phyloP scores from a whole-genome alignment of 2,113 vertebrate genomes.

The Thalassoma bifasciatum region DNA sequence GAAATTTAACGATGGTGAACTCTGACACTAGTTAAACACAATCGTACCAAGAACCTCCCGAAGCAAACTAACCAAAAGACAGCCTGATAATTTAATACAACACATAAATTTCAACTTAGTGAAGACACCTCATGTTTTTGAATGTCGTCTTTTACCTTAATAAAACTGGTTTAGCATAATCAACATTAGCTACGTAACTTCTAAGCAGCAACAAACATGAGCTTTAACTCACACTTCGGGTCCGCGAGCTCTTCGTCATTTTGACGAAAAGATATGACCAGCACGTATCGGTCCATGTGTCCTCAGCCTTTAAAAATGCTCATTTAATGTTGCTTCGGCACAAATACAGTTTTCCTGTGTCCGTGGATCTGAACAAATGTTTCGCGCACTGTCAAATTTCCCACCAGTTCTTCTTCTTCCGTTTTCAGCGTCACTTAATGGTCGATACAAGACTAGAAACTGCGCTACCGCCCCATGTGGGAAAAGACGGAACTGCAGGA shows the following conservation, averaged over 20 bases:
- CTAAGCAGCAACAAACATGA: neutral
- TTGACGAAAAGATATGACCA: slow-evolving; percentile 60
- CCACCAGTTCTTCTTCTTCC: slow-evolving; percentile 64
- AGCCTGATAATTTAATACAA: too few species aligned
- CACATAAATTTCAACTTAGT: too few species aligned
- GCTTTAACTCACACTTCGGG: slow-evolving; percentile 59
- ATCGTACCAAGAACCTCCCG: too few species aligned
- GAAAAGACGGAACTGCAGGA: neutral
- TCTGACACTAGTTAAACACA: too few species aligned
- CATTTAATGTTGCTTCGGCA: fast-evolving
- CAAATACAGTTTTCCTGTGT: fast-evolving
- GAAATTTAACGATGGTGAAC: too few species aligned
- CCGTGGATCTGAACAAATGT: neutral
- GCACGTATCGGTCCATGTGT: slow-evolving; percentile 73
- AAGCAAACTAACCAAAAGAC: too few species aligned
- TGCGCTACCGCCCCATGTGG: slow-evolving; percentile 37
- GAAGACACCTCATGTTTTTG: neutral
- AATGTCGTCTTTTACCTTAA: neutral
- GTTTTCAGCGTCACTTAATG: neutral
- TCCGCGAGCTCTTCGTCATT: slow-evolving; percentile 14
- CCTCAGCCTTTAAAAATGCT: neutral
- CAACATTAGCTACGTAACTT: neutral
- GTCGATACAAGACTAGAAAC: neutral
- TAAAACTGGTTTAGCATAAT: neutral
- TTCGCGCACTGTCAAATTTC: slow-evolving; percentile 71